Base-by-base conservation (phyloP, 2,113 vertebrate species). In the Rhinolophus ferrumequinum region DNA sequence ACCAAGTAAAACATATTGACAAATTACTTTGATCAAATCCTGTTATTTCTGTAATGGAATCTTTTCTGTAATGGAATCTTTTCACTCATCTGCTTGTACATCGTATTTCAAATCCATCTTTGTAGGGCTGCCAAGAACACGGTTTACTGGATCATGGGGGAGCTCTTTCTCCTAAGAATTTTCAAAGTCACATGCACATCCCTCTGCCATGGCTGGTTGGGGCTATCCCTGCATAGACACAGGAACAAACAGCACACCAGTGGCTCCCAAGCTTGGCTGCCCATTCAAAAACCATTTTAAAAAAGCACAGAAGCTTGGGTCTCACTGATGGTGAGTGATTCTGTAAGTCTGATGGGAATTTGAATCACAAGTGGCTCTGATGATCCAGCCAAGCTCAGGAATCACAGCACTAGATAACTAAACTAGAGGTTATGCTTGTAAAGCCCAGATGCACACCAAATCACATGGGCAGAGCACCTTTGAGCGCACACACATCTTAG, bases 1-100 rank as follows among this genome's bases (percentile, higher is more conserved):
- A 79, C 16, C 15, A 93, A 64, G 52, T 72, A 60, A 96, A 94
- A 62, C 11, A 93, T 6, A 88, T 54, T 62, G 54, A 96, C 41
- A 91, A 82, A 90, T 30, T 15, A 50, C 84, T 95, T 94, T 60
- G 88, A 96, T 96, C 84, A 93, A 95, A 94, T 50, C 33, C 41
- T 77, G 26, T 92, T 83, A 73, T 92, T 93, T 94, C 60, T 88
- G 52, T 67, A 84, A 95, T 6, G n/a, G 62, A 91, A 77, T 62
- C 47, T 38, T 69, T 92, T 94, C 50, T 88, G 52, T 67, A 84
- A 95, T 6, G n/a, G 62, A 91, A 77, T 62, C 47, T 38, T 69
- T 92, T 94, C 50, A 86, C 67, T 91, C 88, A 58, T 75, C 76
- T 88, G 77, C 41, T 82, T 89, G 38, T 35, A 54, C 18, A 73